Evolutionary conservation across 2,888 invertebrate genomes (phyloP).

Genomic region (Drosophila barbarae): DNA sequence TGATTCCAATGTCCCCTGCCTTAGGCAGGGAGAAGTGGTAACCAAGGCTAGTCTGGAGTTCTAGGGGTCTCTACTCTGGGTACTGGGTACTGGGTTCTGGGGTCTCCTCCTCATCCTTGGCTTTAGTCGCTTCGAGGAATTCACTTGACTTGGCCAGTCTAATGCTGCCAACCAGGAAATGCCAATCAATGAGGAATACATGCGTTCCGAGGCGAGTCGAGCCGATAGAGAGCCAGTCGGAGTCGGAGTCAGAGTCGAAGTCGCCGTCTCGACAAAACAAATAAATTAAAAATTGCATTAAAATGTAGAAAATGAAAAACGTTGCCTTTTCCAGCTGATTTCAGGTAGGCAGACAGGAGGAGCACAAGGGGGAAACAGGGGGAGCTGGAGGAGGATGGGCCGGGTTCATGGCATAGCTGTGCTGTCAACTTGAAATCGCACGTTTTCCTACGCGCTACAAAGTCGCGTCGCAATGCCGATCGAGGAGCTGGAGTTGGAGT

Average conservation of each 20-base stretch:
- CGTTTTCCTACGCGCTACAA: slow-evolving; percentile 73
- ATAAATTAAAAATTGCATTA: slow-evolving; percentile 76
- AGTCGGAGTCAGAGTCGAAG: slow-evolving; percentile 28
- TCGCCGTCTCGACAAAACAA: slow-evolving; percentile 61
- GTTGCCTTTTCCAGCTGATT: slow-evolving; percentile 71
- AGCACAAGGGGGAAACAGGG: neutral
- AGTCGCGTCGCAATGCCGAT: slow-evolving; percentile 54
- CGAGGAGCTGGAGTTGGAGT: slow-evolving; percentile 23
- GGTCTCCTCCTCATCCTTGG: slow-evolving; percentile 44
- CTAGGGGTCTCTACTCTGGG: slow-evolving; percentile 7
- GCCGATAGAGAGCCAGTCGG: slow-evolving; percentile 51
- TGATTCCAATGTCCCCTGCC: slow-evolving; percentile 26
- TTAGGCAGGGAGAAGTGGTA: slow-evolving; percentile 14
- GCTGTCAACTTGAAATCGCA: slow-evolving; percentile 75
- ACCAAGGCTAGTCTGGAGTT: slow-evolving; percentile 16
- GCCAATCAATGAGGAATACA: slow-evolving; percentile 72
- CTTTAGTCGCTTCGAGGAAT: slow-evolving; percentile 61
- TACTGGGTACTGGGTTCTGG: slow-evolving; percentile 5
- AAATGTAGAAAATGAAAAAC: slow-evolving; percentile 74
- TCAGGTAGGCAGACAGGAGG: slow-evolving; percentile 28
- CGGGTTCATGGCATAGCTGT: slow-evolving; percentile 62
- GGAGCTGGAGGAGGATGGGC: slow-evolving; percentile 39
- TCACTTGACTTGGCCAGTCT: slow-evolving; percentile 73
- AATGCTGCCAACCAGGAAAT: slow-evolving; percentile 74
- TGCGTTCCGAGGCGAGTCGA: slow-evolving; percentile 49